A percentile compares a stretch with the other conserved stretches of the same genome.
Evolutionary conservation across 2,888 invertebrate genomes (phyloP).

Genomic region (Luperina testacea): DNA sequence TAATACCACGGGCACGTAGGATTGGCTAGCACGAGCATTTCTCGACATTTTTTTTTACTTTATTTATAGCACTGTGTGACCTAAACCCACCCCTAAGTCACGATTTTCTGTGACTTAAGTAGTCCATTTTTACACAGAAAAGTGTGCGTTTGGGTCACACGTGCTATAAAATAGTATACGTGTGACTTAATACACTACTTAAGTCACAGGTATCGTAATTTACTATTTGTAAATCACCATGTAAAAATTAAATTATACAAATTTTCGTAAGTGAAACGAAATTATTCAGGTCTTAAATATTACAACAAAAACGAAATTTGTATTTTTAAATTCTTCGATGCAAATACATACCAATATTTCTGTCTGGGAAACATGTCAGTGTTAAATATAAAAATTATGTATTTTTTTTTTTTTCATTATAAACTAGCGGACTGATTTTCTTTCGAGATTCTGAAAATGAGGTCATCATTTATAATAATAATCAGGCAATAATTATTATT

Average conservation of each 20-base stretch:
- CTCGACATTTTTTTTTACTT: neutral
- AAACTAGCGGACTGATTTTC: conserved; percentile 87
- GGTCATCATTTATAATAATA: conserved; percentile 75
- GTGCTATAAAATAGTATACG: neutral
- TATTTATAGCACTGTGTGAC: neutral
- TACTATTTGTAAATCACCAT: neutral
- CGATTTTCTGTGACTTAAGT: neutral
- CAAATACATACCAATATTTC: conserved; percentile 42
- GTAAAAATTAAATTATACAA: neutral
- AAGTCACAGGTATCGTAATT: neutral
- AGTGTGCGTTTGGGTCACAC: neutral
- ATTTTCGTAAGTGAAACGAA: neutral
- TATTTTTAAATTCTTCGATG: neutral
- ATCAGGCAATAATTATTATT: conserved; percentile 74
- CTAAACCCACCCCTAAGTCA: neutral
- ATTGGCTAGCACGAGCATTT: neutral
- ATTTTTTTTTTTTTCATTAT: conserved; percentile 74
- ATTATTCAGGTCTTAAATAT: neutral
- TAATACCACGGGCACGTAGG: neutral
- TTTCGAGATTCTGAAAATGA: conserved; percentile 85
- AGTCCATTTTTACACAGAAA: neutral
- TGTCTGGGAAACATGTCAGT: conserved; percentile 74
- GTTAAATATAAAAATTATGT: conserved; percentile 83
- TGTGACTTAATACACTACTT: neutral
- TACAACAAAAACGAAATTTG: too few relatives aligned